Base-by-base conservation (phyloP, 2,888 invertebrate species). In the Sphaerophoria taeniata region DNA sequence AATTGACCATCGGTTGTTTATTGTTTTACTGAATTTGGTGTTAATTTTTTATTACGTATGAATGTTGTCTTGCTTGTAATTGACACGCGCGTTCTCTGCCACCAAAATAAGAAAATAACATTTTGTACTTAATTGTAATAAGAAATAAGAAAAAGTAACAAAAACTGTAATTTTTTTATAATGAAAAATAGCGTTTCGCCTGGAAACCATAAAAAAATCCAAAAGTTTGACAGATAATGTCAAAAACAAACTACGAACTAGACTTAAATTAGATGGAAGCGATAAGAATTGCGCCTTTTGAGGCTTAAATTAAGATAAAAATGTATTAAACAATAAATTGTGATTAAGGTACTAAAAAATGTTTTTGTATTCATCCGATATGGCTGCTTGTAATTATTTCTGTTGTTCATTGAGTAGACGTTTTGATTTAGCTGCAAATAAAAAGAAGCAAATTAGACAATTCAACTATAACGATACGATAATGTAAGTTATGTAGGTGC, bases 181-280 rank as follows among this genome's bases (percentile, higher is more conserved):
- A 11, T 11, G 45, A 5, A 12, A 70, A 47, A 47, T 34, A 14
- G 5, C 45, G 58, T 56, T 67, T 72, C 78, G 16, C 67, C 67
- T 9, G 73, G 73, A 79, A 79, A 80, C 60, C 14, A 7, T 47
- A 49, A 51, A 49, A 14, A 34, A 49, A 49, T 16, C 6, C 43
- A 47, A 33, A 47, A 33, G 36, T 51, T 67, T 65, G 49, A 49
- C 16, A 51, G 39, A 33, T 7, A 55, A 36, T 39, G 56, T n/a
- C 36, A 16, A 65, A 24, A 58, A 39, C 36, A 24, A 61, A 53
- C 6, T 65, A 63, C 65, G 11, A 55, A 12, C 43, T 71, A 76
- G 61, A 24, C 55, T 69, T 69, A 77, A 11, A 36, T 47, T 34
- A 56, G 70, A 83, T 83, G 82, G 82, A 83, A 78, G 78, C 3